phyloP scores from a whole-genome alignment of 1,140 invertebrate species.

The Saccostrea cuccullata region DNA sequence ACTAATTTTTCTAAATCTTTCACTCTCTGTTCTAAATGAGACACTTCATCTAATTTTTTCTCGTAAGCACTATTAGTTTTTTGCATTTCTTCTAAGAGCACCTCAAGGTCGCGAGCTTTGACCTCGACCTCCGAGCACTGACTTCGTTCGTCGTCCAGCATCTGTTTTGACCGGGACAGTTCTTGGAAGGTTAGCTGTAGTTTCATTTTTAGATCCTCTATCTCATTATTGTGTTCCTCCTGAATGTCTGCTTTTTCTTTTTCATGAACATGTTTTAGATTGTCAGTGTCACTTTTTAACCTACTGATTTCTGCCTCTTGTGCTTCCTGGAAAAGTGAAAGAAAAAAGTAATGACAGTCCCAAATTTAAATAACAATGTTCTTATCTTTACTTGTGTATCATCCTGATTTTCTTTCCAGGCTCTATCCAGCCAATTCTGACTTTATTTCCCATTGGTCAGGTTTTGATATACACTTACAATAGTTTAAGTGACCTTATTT shows the following conservation, averaged over 20 bases:
- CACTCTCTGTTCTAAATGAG: slow-evolving; percentile 63
- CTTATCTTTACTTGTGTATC: too few relatives aligned
- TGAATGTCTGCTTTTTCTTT: not conserved
- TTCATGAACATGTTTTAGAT: slow-evolving; percentile 43
- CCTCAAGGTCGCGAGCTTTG: slow-evolving; percentile 45
- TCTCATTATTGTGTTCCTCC: slow-evolving; percentile 59
- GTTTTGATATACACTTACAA: slow-evolving; percentile 55
- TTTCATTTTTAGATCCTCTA: slow-evolving; percentile 72
- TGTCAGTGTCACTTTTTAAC: slow-evolving; percentile 36
- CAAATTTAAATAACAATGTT: too few relatives aligned
- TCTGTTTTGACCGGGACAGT: slow-evolving; percentile 64
- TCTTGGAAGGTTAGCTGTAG: slow-evolving; percentile 71
- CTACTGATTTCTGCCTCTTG: slow-evolving; percentile 35
- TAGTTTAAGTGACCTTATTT: slow-evolving; percentile 32
- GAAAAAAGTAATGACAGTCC: too few relatives aligned
- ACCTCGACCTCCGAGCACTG: slow-evolving; percentile 49
- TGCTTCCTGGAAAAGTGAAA: slow-evolving; percentile 2
- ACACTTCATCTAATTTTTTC: slow-evolving; percentile 55
- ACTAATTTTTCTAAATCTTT: slow-evolving; percentile 63
- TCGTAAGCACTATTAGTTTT: slow-evolving; percentile 50
- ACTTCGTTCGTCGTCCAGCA: slow-evolving; percentile 51
- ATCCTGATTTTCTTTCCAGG: too few relatives aligned
- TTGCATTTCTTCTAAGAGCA: slow-evolving; percentile 41
- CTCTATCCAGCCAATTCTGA: too few relatives aligned
- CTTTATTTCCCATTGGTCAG: not conserved